Conservation (phyloP, 2,888 invertebrate species). For the Globia sparganii region DNA sequence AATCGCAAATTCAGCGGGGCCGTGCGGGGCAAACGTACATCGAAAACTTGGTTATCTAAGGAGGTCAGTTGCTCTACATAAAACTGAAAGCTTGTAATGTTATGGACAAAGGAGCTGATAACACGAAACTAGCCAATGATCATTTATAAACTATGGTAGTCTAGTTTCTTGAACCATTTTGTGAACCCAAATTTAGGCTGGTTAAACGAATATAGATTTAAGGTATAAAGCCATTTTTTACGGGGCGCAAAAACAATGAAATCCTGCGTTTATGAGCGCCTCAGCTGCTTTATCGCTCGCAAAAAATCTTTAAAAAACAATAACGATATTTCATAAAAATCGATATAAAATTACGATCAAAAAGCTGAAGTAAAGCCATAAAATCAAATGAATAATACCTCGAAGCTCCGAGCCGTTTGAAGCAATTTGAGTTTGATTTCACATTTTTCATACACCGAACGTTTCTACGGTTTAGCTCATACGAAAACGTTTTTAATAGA, state of each 20-base stretch:
- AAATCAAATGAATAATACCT: slow-evolving; percentile 59
- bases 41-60: slow-evolving; percentile 48
- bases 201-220: neutral
- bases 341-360: slow-evolving; percentile 48
- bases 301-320: slow-evolving; percentile 41
- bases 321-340: slow-evolving; percentile 43
- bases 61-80: slow-evolving; percentile 23
- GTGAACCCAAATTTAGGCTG: neutral
- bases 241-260: slow-evolving; percentile 44
- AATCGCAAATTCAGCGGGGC: too few species aligned
- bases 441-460: slow-evolving; percentile 58
- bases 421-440: slow-evolving; percentile 55
- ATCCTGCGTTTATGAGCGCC: slow-evolving; percentile 38
- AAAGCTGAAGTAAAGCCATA: slow-evolving; percentile 39
- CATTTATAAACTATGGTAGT: neutral
- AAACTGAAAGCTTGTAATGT: slow-evolving; percentile 9
- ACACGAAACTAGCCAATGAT: neutral
- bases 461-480: slow-evolving; percentile 60
- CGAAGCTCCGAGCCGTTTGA: slow-evolving; percentile 41
- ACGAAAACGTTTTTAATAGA: slow-evolving; percentile 71
- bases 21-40: too few species aligned
- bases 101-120: slow-evolving; percentile 21
- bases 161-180: neutral
- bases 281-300: slow-evolving; percentile 44
- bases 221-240: slow-evolving; percentile 28